phyloP scores from a whole-genome alignment of 2,797 vertebrate genomes.

The Etheostoma perlongum region DNA sequence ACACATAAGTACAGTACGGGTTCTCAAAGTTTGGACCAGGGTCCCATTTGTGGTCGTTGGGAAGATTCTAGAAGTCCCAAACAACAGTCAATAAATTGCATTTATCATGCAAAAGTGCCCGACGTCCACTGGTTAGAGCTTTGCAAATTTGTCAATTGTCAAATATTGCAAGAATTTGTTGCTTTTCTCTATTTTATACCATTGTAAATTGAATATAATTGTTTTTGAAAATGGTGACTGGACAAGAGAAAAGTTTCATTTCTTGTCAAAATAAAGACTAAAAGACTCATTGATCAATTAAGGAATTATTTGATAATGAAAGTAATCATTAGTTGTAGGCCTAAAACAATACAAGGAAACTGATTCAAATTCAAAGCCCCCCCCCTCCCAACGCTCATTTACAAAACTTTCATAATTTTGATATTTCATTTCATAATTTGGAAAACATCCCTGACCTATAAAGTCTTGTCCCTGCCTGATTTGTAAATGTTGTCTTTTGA shows the following conservation, averaged over 20 bases:
- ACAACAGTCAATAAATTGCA: not conserved
- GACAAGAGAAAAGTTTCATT: not conserved
- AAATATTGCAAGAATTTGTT: not conserved
- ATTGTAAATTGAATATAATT: not conserved
- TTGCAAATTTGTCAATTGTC: not conserved
- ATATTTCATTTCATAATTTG: slow-evolving; percentile 1
- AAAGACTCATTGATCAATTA: not conserved
- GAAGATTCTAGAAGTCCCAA: not conserved
- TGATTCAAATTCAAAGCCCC: not conserved
- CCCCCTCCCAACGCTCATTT: not conserved
- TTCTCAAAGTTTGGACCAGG: not conserved
- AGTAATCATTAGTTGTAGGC: not conserved
- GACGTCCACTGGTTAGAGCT: not conserved
- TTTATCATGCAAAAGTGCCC: not conserved
- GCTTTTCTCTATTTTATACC: not conserved
- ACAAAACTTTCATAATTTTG: not conserved
- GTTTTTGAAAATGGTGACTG: not conserved
- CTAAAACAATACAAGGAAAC: not conserved
- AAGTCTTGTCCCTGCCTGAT: not conserved
- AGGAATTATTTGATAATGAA: not conserved
- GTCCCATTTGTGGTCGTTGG: not conserved
- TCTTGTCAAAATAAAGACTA: not conserved
- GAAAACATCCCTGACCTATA: not conserved
- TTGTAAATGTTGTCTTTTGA: not conserved
- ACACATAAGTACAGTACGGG: not conserved